A percentile compares a stretch with the other conserved stretches of the same genome.
phyloP scores from a whole-genome alignment of 2,888 invertebrate species.

The Habrosyne pyritoides region DNA sequence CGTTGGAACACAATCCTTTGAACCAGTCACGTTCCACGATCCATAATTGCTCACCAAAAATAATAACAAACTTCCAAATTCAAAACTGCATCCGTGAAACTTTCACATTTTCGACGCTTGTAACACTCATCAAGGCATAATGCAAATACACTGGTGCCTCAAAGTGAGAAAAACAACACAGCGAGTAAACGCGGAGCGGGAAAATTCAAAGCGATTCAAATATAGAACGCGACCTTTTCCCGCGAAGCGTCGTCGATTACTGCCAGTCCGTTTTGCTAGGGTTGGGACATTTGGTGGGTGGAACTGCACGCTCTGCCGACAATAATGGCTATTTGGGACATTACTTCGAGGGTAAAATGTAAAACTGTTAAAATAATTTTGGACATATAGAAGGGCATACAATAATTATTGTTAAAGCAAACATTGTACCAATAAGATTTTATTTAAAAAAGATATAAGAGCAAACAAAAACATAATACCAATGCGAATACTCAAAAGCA shows the following conservation, averaged over 20 bases:
- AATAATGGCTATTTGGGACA: neutral
- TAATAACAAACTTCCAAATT: constrained; percentile 11
- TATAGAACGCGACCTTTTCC: constrained; percentile 33
- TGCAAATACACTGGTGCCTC: neutral
- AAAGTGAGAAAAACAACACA: constrained; percentile 4
- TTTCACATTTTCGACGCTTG: constrained; percentile 1
- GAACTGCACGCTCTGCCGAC: neutral
- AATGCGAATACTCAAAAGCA: no score
- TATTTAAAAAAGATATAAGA: neutral
- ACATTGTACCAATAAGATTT: no score
- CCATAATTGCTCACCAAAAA: constrained; percentile 15
- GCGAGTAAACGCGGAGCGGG: constrained; percentile 32
- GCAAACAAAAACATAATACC: no score
- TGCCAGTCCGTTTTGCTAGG: constrained; percentile 25
- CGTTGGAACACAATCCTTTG: constrained; percentile 17
- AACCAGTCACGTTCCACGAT: constrained; percentile 21
- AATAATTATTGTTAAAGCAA: no score
- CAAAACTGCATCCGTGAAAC: neutral
- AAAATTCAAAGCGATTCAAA: constrained; percentile 26
- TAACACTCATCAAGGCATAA: neutral
- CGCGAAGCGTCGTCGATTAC: constrained; percentile 31
- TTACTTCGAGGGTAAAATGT: neutral
- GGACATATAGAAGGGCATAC: no score
- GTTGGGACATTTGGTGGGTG: neutral
- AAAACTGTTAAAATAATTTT: no score